Percentiles rank a stretch among this genome's conserved stretches.
Evolutionary conservation across 2,888 invertebrate genomes (phyloP).

Genomic region (Eretmocerus hayati): DNA sequence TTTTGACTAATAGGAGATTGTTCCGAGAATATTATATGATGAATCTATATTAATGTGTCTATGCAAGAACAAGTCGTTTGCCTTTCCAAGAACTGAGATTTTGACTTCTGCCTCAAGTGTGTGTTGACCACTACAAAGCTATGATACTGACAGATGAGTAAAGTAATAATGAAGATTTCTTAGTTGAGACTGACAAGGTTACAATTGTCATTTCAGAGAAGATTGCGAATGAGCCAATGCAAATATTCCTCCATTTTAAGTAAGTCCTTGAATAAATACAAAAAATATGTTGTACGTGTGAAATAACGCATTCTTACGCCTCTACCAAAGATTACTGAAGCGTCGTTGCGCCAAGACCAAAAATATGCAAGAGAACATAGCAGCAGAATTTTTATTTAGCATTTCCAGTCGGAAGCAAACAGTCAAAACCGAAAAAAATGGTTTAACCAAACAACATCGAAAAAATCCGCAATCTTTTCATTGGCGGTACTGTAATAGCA

Average conservation of each 20-base stretch:
- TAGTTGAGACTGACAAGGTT: constrained; percentile 43
- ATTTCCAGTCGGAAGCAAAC: constrained; percentile 11
- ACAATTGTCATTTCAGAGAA: constrained; percentile 41
- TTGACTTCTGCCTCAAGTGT: constrained; percentile 17
- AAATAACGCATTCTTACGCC: constrained; percentile 25
- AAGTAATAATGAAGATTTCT: no score
- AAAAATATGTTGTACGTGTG: no score
- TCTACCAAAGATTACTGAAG: constrained; percentile 44
- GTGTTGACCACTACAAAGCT: constrained; percentile 27
- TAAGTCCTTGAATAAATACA: constrained; percentile 21
- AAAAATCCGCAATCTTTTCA: no score
- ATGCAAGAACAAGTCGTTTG: no score
- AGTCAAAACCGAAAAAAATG: constrained; percentile 18
- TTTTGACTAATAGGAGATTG: constrained; percentile 15
- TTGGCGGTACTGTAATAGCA: no score
- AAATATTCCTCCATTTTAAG: constrained; percentile 20
- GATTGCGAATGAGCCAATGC: constrained; percentile 27
- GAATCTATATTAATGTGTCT: constrained; percentile 3
- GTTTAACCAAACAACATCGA: constrained; percentile 2
- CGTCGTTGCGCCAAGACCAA: constrained; percentile 36
- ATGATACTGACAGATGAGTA: no score
- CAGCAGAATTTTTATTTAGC: constrained; percentile 3
- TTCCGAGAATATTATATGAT: constrained; percentile 14
- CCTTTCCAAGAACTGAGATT: constrained; percentile 27
- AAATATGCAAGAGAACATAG: constrained; percentile 27